Conservation (phyloP, 2,888 invertebrate genomes). For the Lordiphosa fenestrarum region DNA sequence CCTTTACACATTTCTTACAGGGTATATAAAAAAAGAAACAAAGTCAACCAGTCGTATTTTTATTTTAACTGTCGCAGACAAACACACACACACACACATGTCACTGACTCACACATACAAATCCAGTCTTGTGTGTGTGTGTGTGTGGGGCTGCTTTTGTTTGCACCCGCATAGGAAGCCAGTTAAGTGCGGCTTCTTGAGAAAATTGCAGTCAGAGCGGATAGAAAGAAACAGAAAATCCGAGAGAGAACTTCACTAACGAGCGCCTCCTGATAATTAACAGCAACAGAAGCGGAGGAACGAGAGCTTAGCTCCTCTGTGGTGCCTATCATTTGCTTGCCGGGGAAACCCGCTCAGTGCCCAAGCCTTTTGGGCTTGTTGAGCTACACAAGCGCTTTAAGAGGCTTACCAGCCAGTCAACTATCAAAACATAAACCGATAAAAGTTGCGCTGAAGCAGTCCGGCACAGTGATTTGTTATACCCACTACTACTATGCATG, state of each 20-base stretch:
- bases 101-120: constrained; percentile 7
- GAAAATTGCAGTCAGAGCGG: constrained; percentile 69
- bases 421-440: constrained; percentile 70
- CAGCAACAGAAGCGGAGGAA: constrained; percentile 16
- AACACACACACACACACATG: constrained; percentile 30
- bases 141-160: constrained; percentile 55
- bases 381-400: constrained; percentile 63
- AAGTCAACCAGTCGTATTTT: constrained; percentile 60
- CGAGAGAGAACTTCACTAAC: constrained; percentile 33
- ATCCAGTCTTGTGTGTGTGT: constrained; percentile 45
- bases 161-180: constrained; percentile 76
- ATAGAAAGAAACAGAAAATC: constrained; percentile 13
- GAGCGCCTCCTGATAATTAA: constrained; percentile 38
- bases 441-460: constrained; percentile 43
- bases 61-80: constrained; percentile 55
- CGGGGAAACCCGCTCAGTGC: constrained; percentile 63
- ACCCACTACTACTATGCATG: not conserved
- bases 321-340: constrained; percentile 53
- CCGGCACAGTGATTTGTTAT: constrained; percentile 14
- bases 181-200: constrained; percentile 78
- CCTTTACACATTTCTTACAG: too few relatives aligned
- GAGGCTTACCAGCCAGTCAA: constrained; percentile 68
- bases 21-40: constrained; percentile 19
- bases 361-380: constrained; percentile 63
- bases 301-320: constrained; percentile 52